A percentile compares a stretch with the other conserved stretches of the same genome.
Evolutionary conservation across 2,113 vertebrate species (phyloP).

Genomic region (Hypanus sabinus): DNA sequence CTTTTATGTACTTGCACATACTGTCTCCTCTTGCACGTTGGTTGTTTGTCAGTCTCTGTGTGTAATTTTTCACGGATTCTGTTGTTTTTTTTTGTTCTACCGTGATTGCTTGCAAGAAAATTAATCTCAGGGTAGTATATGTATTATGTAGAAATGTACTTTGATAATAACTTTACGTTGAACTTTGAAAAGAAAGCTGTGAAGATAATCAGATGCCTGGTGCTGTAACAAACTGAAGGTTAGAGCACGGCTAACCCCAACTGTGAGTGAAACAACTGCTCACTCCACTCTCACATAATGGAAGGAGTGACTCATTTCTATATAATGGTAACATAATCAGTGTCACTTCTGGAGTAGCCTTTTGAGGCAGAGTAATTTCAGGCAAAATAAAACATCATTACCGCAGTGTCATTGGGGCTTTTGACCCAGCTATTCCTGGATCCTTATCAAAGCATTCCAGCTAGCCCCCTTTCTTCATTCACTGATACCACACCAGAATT

Average conservation of each 20-base stretch:
- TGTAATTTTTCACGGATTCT: no score
- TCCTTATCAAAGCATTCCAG: constrained; percentile 48
- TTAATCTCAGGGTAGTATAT: no score
- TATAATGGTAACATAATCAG: not conserved
- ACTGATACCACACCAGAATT: no score
- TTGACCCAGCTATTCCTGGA: constrained; percentile 46
- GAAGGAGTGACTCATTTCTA: constrained; percentile 10
- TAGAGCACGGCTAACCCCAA: not conserved
- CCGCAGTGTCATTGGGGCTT: not conserved
- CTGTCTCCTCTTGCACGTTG: no score
- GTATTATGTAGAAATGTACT: no score
- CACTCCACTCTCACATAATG: not conserved
- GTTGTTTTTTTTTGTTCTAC: no score
- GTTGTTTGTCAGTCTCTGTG: no score
- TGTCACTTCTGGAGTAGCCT: not conserved
- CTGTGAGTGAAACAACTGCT: not conserved
- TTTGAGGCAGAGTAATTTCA: not conserved
- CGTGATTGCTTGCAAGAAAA: no score
- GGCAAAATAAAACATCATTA: not conserved
- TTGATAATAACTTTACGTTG: no score
- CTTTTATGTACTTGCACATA: no score
- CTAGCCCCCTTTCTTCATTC: constrained; percentile 39
- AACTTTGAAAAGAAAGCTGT: not conserved
- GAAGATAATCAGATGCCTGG: not conserved
- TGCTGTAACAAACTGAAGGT: not conserved